Conservation (phyloP, 2,113 vertebrate genomes). For the Tenrec ecaudatus region DNA sequence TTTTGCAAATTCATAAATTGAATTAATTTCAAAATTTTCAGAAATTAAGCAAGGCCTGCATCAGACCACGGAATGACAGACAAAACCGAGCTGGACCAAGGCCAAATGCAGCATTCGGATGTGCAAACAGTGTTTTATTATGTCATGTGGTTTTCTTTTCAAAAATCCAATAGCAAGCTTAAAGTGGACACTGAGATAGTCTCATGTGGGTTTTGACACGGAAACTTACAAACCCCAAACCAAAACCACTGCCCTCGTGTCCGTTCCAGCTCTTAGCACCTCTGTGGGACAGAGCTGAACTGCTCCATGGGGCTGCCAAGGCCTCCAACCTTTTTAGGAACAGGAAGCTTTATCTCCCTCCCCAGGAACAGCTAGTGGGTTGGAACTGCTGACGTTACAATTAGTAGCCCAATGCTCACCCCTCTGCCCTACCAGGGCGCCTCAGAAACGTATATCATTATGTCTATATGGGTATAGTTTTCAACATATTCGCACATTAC, state of each 20-base stretch:
- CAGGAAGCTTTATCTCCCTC: too few species aligned
- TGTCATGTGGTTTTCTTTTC: constrained; percentile 28
- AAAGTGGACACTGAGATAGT: neutral
- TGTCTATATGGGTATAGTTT: constrained; percentile 41
- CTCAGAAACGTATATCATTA: too few species aligned
- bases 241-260: too few species aligned
- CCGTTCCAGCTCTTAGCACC: too few species aligned
- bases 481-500: constrained; percentile 1
- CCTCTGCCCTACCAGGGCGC: too few species aligned
- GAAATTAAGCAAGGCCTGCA: constrained; percentile 54
- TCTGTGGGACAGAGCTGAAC: too few species aligned
- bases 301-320: too few species aligned
- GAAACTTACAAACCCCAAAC: constrained; percentile 38
- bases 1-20: constrained; percentile 49
- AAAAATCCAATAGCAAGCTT: constrained; percentile 49
- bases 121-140: constrained; percentile 52
- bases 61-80: constrained; percentile 13
- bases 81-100: constrained; percentile 1
- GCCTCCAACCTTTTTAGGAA: too few species aligned
- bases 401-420: too few species aligned
- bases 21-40: constrained; percentile 39
- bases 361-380: too few species aligned
- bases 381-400: too few species aligned
- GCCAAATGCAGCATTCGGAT: constrained; percentile 45
- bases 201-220: constrained; percentile 30